These are phyloP conservation scores for Sarcophaga peregrina DNA, from an alignment of 1,140 invertebrate species.

Conservation along the genomic window DNA sequence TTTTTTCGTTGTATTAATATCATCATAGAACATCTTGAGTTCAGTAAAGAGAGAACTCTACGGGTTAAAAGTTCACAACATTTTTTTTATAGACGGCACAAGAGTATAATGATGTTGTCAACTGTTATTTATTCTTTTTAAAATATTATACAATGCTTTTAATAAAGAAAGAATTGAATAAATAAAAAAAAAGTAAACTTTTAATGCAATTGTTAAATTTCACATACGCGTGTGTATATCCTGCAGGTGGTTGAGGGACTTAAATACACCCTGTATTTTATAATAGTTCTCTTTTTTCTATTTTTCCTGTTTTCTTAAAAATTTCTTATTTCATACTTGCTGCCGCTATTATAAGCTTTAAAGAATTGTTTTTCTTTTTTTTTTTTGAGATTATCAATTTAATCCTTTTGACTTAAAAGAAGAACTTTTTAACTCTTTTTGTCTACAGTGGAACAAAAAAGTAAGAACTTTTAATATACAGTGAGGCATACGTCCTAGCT, in stretches of 20 bases:
- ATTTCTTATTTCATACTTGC: neutral
- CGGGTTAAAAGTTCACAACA: too few relatives aligned
- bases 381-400: neutral
- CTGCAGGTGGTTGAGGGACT: too few relatives aligned
- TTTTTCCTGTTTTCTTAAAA: neutral
- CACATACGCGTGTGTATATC: neutral
- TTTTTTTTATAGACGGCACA: neutral
- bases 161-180: neutral
- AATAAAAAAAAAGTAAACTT: neutral
- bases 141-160: neutral
- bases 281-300: too few relatives aligned
- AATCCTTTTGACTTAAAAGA: neutral
- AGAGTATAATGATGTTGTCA: constrained; percentile 37
- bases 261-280: too few relatives aligned
- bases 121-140: constrained; percentile 37
- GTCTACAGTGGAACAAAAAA: too few relatives aligned
- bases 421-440: neutral
- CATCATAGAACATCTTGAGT: too few relatives aligned
- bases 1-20: too few relatives aligned
- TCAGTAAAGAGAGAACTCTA: too few relatives aligned
- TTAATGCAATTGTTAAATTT: constrained; percentile 25
- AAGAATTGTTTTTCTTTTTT: neutral
- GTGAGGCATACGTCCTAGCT: too few relatives aligned
- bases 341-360: neutral
- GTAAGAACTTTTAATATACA: too few relatives aligned